phyloP scores from a whole-genome alignment of 2,113 vertebrate genomes.

The Zosterops hypoxanthus region DNA sequence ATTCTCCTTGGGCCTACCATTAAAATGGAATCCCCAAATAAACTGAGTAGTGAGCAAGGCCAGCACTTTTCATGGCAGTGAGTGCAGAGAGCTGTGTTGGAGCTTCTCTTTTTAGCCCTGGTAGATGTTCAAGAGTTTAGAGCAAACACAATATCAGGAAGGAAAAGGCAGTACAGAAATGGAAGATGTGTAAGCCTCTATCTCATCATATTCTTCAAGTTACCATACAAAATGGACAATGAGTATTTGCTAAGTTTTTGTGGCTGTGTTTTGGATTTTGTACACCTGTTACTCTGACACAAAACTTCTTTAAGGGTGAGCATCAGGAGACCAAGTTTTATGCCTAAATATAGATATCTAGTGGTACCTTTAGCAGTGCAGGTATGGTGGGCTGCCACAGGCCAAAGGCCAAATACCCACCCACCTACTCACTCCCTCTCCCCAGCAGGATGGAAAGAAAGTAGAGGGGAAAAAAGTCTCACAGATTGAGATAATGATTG shows the following conservation, averaged over 20 bases:
- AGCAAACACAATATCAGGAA: not conserved
- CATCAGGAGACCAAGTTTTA: not conserved
- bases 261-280: not conserved
- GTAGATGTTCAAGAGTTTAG: not conserved
- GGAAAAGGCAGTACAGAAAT: not conserved
- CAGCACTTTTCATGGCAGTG: not conserved
- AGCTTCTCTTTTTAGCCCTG: not conserved
- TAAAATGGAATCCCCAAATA: not conserved
- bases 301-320: not conserved
- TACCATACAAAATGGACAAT: not conserved
- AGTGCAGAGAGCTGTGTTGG: not conserved
- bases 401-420: not conserved
- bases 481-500: accelerated
- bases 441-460: not conserved
- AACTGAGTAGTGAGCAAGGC: not conserved
- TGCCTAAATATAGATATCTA: not conserved
- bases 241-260: not conserved
- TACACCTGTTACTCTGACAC: not conserved
- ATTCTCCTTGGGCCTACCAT: not conserved
- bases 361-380: not conserved
- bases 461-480: not conserved
- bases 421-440: not conserved
- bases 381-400: not conserved
- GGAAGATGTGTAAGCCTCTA: not conserved
- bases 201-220: not conserved